Conservation (phyloP, 2,797 vertebrate species). For the Sternotherus odoratus region DNA sequence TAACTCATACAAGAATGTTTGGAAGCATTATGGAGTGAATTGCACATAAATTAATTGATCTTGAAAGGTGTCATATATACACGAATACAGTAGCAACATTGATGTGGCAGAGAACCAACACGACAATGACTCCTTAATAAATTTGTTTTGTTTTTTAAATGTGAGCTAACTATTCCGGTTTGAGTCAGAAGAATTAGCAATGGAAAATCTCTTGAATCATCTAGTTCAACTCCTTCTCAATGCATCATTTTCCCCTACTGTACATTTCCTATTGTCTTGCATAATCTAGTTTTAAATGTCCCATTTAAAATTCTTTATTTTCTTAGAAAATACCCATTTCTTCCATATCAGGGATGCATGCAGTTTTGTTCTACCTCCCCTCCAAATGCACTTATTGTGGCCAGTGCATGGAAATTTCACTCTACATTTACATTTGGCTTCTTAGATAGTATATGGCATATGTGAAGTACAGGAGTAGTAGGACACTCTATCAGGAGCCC, state of each 20-base stretch:
- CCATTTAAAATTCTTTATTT: not conserved
- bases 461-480: not conserved
- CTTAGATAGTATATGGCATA: not conserved
- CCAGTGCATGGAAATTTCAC: constrained; percentile 9
- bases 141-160: not conserved
- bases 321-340: not conserved
- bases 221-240: not conserved
- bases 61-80: constrained; percentile 38
- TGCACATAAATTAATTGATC: constrained; percentile 28
- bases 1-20: not conserved
- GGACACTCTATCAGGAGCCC: constrained; percentile 19
- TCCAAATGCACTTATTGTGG: not conserved
- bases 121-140: not conserved
- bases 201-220: not conserved
- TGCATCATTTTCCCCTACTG: not conserved
- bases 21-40: not conserved
- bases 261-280: not conserved
- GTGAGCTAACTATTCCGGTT: not conserved
- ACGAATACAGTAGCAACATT: constrained; percentile 36
- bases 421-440: not conserved
- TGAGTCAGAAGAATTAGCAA: not conserved
- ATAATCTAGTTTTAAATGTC: not conserved
- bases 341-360: not conserved
- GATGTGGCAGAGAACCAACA: constrained; percentile 11
- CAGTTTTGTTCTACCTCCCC: not conserved